A percentile compares a stretch with the other conserved stretches of the same genome.
Evolutionary conservation across 1,140 invertebrate species (phyloP).

Genomic region (Daktulosphaira vitifoliae): DNA sequence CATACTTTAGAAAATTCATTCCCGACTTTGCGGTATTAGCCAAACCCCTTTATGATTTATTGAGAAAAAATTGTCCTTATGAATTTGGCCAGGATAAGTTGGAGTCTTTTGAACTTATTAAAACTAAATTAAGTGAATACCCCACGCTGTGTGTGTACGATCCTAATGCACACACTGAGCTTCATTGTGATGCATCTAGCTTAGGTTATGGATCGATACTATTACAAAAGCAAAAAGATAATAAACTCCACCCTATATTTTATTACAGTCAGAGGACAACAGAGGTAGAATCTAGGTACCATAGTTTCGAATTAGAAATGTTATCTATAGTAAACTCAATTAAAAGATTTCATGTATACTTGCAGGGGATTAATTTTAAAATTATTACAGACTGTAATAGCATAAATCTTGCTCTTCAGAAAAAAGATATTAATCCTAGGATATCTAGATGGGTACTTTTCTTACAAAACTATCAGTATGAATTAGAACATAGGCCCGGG

Average conservation of each 20-base stretch:
- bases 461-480: neutral
- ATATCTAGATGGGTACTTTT: constrained; percentile 3
- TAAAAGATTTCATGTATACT: neutral
- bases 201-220: neutral
- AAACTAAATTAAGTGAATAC: neutral
- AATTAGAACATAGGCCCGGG: constrained; percentile 6
- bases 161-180: neutral
- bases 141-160: neutral
- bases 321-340: neutral
- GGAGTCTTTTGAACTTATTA: neutral
- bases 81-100: neutral
- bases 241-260: constrained; percentile 1
- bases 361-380: neutral
- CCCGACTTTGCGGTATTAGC: neutral
- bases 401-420: neutral
- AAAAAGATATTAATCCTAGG: neutral
- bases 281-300: neutral
- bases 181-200: constrained; percentile 35
- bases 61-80: neutral
- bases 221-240: neutral
- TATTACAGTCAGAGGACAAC: constrained; percentile 6
- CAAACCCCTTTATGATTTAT: neutral
- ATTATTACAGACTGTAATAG: constrained; percentile 12
- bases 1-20: neutral
- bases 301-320: neutral